Evolutionary conservation across 2,888 invertebrate genomes (phyloP), one percentile per base, ranked within the genome.

Genomic region (Operophtera brumata): DNA sequence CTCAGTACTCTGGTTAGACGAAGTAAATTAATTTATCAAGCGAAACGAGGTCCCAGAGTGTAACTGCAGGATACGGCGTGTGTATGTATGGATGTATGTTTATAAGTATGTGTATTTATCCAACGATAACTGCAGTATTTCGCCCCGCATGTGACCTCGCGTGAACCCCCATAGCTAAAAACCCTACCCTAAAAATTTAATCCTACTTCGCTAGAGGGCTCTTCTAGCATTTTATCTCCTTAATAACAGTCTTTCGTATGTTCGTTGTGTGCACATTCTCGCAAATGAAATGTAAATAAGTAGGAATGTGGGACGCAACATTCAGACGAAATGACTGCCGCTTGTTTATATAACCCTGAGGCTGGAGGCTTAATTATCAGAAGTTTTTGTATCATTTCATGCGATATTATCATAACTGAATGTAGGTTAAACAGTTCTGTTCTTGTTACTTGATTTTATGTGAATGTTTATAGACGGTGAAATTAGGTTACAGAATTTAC

Each of bases 261-360:
- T 56, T 69, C 66, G 65, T 66, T 67, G 64, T 66, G 66, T 66
- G 71, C 71, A 68, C 76, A 75, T 77, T 76, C 69, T 65, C 70
- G 59, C 73, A 80, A 82, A 82, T 82, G 76, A 81, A 82, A 81
- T 80, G 81, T 80, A 82, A 82, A 82, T 79, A 81, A 74, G 71
- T 67, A 67, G 61, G 58, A 73, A 75, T 77, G 70, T 76, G 63
- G 75, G 65, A 66, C 75, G 67, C 54, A 62, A 62, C 66, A 64
- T 64, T 65, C 59, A 54, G 64, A 58, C 61, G 49, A 62, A 63
- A 66, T 62, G 59, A 60, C 58, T 64, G 59, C 57, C 52, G 62
- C 55, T 42, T 70, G 70, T 74, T 74, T 71, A 60, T 59, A 64
- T 62, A 67, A 63, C 64, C 66, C 62, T 58, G 61, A 48, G 57